Percentiles rank a stretch among this genome's conserved stretches.
Evolutionary conservation across 2,797 vertebrate genomes (phyloP).

Genomic region (Picus viridis): DNA sequence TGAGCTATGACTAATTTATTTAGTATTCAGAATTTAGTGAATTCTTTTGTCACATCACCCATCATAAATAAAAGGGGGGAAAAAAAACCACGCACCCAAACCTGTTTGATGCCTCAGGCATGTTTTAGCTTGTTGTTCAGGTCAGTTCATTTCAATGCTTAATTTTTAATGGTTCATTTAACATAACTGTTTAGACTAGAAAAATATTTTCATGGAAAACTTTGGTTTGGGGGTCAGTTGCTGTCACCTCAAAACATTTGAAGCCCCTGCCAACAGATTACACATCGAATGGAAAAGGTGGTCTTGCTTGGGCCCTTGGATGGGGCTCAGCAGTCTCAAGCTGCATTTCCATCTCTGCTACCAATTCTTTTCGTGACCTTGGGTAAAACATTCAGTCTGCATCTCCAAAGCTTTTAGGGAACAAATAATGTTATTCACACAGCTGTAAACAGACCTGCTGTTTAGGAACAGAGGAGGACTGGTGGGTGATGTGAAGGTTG

Average conservation of each 20-base stretch:
- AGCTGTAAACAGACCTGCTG: too few relatives aligned
- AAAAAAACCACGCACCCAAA: slow-evolving; percentile 56
- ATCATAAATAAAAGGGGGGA: slow-evolving; percentile 69
- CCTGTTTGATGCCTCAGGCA: slow-evolving; percentile 76
- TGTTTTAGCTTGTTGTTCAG: slow-evolving; percentile 74
- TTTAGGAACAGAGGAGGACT: background rate
- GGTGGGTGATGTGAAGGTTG: background rate
- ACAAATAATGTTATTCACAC: background rate
- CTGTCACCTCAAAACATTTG: slow-evolving; percentile 56
- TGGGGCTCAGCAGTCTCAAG: background rate
- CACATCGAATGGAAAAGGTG: slow-evolving; percentile 7
- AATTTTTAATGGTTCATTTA: slow-evolving; percentile 78
- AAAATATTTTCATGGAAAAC: slow-evolving; percentile 74
- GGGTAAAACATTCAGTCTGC: background rate
- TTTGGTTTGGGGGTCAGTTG: slow-evolving; percentile 54
- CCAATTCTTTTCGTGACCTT: background rate
- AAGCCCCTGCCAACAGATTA: slow-evolving; percentile 21
- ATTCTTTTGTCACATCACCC: slow-evolving; percentile 70
- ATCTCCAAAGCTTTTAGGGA: background rate
- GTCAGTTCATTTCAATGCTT: slow-evolving; percentile 80
- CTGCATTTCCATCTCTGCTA: background rate
- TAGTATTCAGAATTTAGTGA: slow-evolving; percentile 77
- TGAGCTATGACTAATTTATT: slow-evolving; percentile 79
- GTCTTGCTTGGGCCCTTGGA: background rate
- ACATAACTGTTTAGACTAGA: slow-evolving; percentile 70